Conservation (phyloP, 2,113 vertebrate species). For the Gymnobelideus leadbeateri region DNA sequence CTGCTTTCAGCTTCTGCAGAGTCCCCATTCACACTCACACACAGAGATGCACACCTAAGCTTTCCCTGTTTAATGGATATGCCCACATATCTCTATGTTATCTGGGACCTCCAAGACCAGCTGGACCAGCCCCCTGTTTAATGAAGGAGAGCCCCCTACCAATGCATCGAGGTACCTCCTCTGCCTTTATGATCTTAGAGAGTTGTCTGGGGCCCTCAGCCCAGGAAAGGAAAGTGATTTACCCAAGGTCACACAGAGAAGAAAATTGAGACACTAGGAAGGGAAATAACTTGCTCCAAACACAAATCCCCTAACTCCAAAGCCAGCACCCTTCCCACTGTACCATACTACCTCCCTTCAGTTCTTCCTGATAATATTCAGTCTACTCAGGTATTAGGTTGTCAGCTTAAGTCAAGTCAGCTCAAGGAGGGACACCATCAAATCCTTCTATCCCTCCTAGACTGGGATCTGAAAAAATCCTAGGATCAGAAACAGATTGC, state of each 20-base stretch:
- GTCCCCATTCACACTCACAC: too few relatives aligned
- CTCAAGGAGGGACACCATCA: not conserved
- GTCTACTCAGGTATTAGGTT: too few relatives aligned
- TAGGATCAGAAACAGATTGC: not conserved
- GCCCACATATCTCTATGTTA: too few relatives aligned
- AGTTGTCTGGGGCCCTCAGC: too few relatives aligned
- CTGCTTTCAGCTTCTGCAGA: too few relatives aligned
- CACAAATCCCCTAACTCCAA: not conserved
- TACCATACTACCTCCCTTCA: not conserved
- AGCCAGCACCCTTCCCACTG: not conserved
- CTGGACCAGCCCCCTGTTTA: not conserved
- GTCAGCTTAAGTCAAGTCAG: too few relatives aligned
- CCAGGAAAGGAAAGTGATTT: not conserved
- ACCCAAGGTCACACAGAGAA: not conserved
- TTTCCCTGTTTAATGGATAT: not conserved
- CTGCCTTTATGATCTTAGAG: too few relatives aligned
- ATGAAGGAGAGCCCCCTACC: not conserved
- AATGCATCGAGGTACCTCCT: too few relatives aligned
- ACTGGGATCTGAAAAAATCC: not conserved
- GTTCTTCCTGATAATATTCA: not conserved
- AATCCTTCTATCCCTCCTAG: not conserved
- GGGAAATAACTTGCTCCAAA: not conserved
- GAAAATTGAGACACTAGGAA: too few relatives aligned
- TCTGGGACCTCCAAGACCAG: too few relatives aligned
- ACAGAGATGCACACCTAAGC: too few relatives aligned